Base-by-base conservation (phyloP, 2,797 vertebrate genomes). In the Sebastes ruberrimus region DNA sequence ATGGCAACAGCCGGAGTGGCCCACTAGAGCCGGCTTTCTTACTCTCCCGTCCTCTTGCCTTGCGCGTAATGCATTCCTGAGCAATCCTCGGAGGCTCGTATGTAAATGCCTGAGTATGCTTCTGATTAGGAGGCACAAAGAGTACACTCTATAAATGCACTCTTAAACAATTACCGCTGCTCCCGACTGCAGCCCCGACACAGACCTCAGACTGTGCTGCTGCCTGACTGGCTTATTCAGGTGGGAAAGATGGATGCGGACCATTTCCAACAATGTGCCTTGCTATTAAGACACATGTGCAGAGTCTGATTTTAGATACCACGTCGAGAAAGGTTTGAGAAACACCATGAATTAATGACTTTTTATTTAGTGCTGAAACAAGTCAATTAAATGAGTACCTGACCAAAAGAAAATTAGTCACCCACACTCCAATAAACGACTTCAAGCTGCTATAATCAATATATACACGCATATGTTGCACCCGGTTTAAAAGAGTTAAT, bases 61-160 rank as follows among this genome's bases (percentile, higher is more conserved):
- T 7, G 79, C 88, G 77, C 72, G 83, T 78, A 88, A 86, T 84
- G 83, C 92, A 95, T 94, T 95, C 93, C 94, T 91, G 72, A 93
- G 84, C 84, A 76, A 71, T 89, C 92, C 92, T 91, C 74, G 5
- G 87, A 93, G 94, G 91, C 86, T 89, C 80, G 25, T 93, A 93
- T 92, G 93, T 92, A 93, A 94, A 93, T 91, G 88, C 80, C 70
- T 62, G 85, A 87, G 93, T 93, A 94, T 95, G 95, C 93, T 94
- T 95, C 92, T 94, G 91, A 95, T 96, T 95, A 95, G 85, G 84
- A 92, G 88, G 85, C 90, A 91, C 87, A 92, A 94, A 91, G 90
- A 93, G 88, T 93, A 91, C 89, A 94, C 91, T 95, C 93, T 89
- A 94, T 95, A 95, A 95, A 96, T 91, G 89, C 90, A 89, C 92